Percentiles rank a stretch among this genome's conserved stretches.
Conservation (phyloP, 2,113 vertebrate species). For the Vireo altiloquus region DNA sequence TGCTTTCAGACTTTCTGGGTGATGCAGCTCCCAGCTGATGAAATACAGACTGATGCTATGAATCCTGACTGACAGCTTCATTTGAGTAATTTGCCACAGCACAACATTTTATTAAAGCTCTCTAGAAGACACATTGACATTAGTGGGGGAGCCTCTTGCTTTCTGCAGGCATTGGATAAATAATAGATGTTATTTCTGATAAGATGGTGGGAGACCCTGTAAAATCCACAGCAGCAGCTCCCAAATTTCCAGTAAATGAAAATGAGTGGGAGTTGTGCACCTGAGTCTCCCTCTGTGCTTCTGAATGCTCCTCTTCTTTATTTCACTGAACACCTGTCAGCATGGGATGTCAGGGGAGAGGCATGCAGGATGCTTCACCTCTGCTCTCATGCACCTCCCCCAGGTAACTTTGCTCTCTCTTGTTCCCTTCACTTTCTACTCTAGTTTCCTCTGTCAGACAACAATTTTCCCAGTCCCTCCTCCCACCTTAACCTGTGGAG, state of each 20-base stretch:
- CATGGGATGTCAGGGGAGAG: neutral
- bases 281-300: neutral
- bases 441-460: neutral
- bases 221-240: neutral
- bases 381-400: neutral
- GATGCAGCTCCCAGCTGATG: neutral
- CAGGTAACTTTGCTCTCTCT: neutral
- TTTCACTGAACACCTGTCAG: neutral
- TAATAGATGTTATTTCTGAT: neutral
- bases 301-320: neutral
- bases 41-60: neutral
- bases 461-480: neutral
- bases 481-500: neutral
- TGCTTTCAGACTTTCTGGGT: neutral
- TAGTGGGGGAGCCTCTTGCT: neutral
- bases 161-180: neutral
- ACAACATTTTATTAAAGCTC: neutral
- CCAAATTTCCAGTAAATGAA: neutral
- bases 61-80: conserved; percentile 20
- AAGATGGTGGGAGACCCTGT: neutral
- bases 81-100: neutral
- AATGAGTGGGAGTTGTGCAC: neutral
- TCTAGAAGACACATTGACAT: neutral
- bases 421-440: neutral
- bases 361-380: neutral